phyloP scores from a whole-genome alignment of 2,888 invertebrate genomes.

The Drosophila melanosoma region DNA sequence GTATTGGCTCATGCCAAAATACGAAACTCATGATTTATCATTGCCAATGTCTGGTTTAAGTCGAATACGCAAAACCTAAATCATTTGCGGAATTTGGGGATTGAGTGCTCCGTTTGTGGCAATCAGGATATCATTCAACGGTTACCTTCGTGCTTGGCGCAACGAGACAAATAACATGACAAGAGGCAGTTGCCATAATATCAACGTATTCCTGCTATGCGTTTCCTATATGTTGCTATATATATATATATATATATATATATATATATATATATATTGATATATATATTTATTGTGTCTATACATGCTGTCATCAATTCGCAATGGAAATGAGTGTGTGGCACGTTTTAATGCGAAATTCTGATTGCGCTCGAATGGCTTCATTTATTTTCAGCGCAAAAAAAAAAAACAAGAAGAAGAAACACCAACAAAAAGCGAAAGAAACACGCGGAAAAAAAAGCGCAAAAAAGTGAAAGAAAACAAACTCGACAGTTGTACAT shows the following conservation, averaged over 20 bases:
- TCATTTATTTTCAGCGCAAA: slow-evolving; percentile 70
- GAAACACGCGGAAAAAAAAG: slow-evolving; percentile 45
- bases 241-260: not conserved
- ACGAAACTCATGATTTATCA: slow-evolving; percentile 31
- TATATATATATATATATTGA: slow-evolving; percentile 1
- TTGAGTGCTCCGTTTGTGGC: slow-evolving; percentile 43
- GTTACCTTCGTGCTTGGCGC: slow-evolving; percentile 27
- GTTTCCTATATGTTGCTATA: slow-evolving; percentile 35
- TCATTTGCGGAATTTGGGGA: slow-evolving; percentile 44
- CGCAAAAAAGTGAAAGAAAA: slow-evolving; percentile 50
- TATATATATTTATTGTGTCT: slow-evolving; percentile 9
- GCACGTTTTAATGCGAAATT: slow-evolving; percentile 74
- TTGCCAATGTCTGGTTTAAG: slow-evolving; percentile 20
- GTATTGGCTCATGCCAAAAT: slow-evolving; percentile 23
- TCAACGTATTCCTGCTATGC: slow-evolving; percentile 15
- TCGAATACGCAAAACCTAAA: slow-evolving; percentile 20
- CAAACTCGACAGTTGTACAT: slow-evolving; percentile 78
- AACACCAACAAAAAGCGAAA: slow-evolving; percentile 22
- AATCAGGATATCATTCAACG: slow-evolving; percentile 37
- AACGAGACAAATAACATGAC: slow-evolving; percentile 1
- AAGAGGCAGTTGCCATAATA: slow-evolving; percentile 3
- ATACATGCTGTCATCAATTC: slow-evolving; percentile 61
- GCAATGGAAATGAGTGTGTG: slow-evolving; percentile 67
- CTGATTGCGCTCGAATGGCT: slow-evolving; percentile 80
- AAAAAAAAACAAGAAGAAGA: slow-evolving; percentile 12